Conservation (phyloP, 2,113 vertebrate genomes). For the Sarotherodon lohbergeri region DNA sequence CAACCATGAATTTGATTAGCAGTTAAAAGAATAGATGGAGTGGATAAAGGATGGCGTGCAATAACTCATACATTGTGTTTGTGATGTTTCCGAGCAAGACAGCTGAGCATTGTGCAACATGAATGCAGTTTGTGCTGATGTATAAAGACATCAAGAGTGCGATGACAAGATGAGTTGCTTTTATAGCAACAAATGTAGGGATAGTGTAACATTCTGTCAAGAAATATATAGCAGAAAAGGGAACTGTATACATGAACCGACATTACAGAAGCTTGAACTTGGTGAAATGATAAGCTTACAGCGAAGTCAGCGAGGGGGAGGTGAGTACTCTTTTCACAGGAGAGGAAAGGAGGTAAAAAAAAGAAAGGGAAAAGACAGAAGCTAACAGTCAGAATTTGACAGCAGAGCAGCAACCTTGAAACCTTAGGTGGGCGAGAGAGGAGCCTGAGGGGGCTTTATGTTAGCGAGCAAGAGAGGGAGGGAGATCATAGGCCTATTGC, state of each 20-base stretch:
- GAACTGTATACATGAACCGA: background rate
- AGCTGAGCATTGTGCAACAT: background rate
- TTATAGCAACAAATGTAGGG: background rate
- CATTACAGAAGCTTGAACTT: constrained; percentile 18
- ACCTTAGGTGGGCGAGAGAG: constrained; percentile 51
- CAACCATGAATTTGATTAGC: background rate
- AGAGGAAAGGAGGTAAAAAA: background rate
- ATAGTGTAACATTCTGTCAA: background rate
- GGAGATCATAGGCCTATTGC: constrained; percentile 53
- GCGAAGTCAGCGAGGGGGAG: constrained; percentile 29
- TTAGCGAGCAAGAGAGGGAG: constrained; percentile 26
- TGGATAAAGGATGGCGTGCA: background rate
- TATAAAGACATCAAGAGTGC: background rate
- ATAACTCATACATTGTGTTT: background rate
- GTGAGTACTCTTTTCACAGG: constrained; percentile 32
- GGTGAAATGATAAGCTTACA: constrained; percentile 18
- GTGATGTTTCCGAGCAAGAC: background rate
- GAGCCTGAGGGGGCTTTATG: constrained; percentile 55
- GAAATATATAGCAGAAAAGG: background rate
- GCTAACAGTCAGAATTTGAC: constrained; percentile 32
- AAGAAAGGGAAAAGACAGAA: background rate
- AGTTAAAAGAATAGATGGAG: background rate
- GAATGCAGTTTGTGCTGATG: background rate
- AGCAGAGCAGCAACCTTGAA: constrained; percentile 61
- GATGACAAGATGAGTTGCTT: background rate